A percentile compares a stretch with the other conserved stretches of the same genome.
phyloP scores from a whole-genome alignment of 2,113 vertebrate genomes.

The Catharus minimus region DNA sequence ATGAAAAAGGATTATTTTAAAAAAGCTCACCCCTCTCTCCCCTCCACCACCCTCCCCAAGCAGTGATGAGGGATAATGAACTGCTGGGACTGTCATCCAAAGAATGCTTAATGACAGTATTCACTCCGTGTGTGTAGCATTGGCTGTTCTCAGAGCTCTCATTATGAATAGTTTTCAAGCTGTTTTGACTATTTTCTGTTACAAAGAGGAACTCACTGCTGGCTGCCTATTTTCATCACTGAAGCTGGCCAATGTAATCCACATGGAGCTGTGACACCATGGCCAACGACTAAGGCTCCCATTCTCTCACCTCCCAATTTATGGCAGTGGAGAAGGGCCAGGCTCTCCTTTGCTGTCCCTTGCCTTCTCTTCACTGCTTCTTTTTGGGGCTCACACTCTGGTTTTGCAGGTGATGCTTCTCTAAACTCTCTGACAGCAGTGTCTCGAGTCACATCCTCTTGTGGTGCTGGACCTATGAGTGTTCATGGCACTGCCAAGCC shows the following conservation, averaged over 20 bases:
- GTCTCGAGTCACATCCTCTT: fast-evolving
- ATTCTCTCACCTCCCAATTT: neutral
- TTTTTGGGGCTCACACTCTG: neutral
- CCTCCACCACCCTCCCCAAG: neutral
- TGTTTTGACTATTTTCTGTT: slow-evolving; percentile 76
- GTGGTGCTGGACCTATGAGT: neutral
- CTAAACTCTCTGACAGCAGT: neutral
- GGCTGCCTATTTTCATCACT: slow-evolving; percentile 68
- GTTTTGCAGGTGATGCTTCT: neutral
- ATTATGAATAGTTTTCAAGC: slow-evolving; percentile 73
- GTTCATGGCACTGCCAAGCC: neutral
- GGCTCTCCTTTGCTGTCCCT: neutral
- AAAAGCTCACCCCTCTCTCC: neutral
- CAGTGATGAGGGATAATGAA: slow-evolving; percentile 57
- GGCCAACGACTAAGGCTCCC: fast-evolving
- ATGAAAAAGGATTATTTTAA: slow-evolving; percentile 5
- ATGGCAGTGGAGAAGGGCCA: neutral
- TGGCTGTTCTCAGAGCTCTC: slow-evolving; percentile 59
- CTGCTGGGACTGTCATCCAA: slow-evolving; percentile 66
- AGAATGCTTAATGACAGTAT: slow-evolving; percentile 72
- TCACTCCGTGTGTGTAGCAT: slow-evolving; percentile 48
- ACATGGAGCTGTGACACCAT: neutral
- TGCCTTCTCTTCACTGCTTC: neutral
- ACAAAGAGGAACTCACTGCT: slow-evolving; percentile 67
- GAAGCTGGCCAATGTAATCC: slow-evolving; percentile 13